Evolutionary conservation across 1,140 invertebrate genomes (phyloP).

Genomic region (Sarcophaga peregrina): DNA sequence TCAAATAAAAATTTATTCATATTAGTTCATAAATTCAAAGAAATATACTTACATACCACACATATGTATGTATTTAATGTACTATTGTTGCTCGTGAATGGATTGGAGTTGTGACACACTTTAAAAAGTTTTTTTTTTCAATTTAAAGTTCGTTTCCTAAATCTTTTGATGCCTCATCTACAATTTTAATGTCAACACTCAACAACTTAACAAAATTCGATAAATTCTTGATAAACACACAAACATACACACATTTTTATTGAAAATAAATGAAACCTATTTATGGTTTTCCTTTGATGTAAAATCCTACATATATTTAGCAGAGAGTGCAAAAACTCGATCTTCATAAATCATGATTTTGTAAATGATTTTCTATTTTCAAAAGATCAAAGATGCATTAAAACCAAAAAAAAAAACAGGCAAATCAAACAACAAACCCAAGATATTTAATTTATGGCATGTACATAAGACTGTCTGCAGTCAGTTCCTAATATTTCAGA

Average conservation of each 20-base stretch:
- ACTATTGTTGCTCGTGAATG: neutral
- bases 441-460: no score
- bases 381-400: neutral
- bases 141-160: no score
- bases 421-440: neutral
- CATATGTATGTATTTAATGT: neutral
- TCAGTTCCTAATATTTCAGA: neutral
- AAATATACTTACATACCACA: neutral
- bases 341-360: constrained; percentile 4
- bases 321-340: neutral
- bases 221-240: neutral
- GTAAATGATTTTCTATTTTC: neutral
- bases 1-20: no score
- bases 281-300: neutral
- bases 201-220: neutral
- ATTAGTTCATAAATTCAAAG: no score
- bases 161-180: no score
- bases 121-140: neutral
- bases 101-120: neutral
- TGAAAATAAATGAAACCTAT: neutral
- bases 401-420: neutral
- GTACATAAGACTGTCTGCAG: neutral
- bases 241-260: neutral
- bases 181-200: constrained; percentile 1
- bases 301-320: neutral